These are phyloP conservation scores for Cheilosia vernalis DNA, from an alignment of 2,888 invertebrate genomes.

Conservation along the genomic window DNA sequence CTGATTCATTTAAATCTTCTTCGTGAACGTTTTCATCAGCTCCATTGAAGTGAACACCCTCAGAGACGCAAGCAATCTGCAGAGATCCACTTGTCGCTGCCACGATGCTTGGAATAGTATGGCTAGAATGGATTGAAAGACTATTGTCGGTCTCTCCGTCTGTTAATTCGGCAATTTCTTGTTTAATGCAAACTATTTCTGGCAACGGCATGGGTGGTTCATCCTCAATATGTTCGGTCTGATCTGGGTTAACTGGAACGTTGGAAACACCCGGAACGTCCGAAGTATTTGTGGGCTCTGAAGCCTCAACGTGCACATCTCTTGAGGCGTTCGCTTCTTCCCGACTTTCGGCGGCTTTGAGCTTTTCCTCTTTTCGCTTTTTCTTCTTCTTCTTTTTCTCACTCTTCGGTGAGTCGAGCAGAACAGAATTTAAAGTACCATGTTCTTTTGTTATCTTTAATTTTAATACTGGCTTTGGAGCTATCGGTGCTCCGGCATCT, in stretches of 20 bases:
- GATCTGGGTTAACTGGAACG: not conserved
- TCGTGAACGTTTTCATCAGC: constrained; percentile 24
- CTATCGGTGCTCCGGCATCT: constrained; percentile 61
- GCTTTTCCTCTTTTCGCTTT: constrained; percentile 79
- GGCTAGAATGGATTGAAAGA: constrained; percentile 9
- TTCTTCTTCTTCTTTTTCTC: constrained; percentile 80
- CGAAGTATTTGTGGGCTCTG: not conserved
- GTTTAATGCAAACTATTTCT: constrained; percentile 77
- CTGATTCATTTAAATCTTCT: not conserved
- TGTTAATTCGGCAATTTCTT: constrained; percentile 76
- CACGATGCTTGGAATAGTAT: constrained; percentile 57
- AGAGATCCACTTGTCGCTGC: constrained; percentile 71
- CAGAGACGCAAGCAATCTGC: constrained; percentile 77
- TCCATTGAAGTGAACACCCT: constrained; percentile 76
- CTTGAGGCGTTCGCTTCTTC: constrained; percentile 56
- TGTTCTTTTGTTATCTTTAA: constrained; percentile 83
- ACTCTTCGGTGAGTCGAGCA: constrained; percentile 78
- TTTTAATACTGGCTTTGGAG: constrained; percentile 79
- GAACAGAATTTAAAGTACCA: constrained; percentile 82
- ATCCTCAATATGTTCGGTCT: not conserved
- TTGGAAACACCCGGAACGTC: too few species aligned
- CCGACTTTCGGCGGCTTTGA: constrained; percentile 65
- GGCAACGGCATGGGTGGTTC: constrained; percentile 59
- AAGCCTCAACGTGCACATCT: constrained; percentile 5
- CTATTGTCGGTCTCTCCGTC: constrained; percentile 65